These are phyloP conservation scores for Musca vetustissima DNA, from an alignment of 1,140 invertebrate species.

Conservation along the genomic window DNA sequence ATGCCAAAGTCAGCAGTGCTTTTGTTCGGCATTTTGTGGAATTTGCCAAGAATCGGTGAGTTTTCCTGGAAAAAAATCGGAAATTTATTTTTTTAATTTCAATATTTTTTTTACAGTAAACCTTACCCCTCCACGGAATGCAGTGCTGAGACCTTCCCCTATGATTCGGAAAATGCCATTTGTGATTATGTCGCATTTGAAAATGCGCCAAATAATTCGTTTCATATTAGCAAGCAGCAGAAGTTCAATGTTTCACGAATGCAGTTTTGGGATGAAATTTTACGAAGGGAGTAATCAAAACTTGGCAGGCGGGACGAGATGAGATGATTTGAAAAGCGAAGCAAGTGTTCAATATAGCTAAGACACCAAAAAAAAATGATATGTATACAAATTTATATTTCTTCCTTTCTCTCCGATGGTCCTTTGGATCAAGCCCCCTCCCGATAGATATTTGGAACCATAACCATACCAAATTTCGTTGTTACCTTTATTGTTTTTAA, in stretches of 20 bases:
- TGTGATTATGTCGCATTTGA: constrained; percentile 47
- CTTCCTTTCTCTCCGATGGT: too few species aligned
- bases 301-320: too few species aligned
- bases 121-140: constrained; percentile 27
- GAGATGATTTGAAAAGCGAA: too few species aligned
- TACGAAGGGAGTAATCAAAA: constrained; percentile 26
- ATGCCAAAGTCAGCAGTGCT: constrained; percentile 34
- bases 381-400: too few species aligned
- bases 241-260: constrained; percentile 33
- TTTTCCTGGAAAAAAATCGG: background rate
- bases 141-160: constrained; percentile 29
- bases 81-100: background rate
- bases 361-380: too few species aligned
- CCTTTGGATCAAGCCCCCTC: too few species aligned
- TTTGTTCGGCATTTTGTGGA: constrained; percentile 44
- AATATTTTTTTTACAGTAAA: constrained; percentile 22
- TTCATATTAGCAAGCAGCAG: constrained; percentile 28
- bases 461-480: too few species aligned
- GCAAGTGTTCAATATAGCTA: too few species aligned
- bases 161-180: constrained; percentile 34
- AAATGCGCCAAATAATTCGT: constrained; percentile 29
- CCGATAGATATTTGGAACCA: too few species aligned
- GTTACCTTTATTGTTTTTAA: background rate
- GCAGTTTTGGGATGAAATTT: constrained; percentile 38
- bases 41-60: constrained; percentile 46